Conservation (phyloP, 2,113 vertebrate genomes). For the Castor canadensis region DNA sequence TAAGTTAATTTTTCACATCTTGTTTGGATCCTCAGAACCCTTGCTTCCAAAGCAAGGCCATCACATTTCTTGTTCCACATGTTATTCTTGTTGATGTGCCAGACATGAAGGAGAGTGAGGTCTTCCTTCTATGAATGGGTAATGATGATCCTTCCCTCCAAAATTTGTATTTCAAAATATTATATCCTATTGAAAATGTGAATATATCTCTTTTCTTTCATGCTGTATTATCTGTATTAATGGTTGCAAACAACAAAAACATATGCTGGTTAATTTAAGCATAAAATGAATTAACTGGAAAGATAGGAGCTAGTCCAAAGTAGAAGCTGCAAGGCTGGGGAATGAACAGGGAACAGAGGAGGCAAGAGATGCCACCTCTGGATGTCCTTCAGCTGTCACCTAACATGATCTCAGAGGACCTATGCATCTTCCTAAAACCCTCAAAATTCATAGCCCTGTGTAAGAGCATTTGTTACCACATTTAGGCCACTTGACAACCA, state of each 20-base stretch:
- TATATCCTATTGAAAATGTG: not conserved
- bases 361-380: not conserved
- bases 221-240: not conserved
- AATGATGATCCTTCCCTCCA: not conserved
- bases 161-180: conserved; percentile 43
- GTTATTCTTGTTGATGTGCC: conserved; percentile 59
- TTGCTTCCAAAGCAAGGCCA: conserved; percentile 54
- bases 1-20: conserved; percentile 75
- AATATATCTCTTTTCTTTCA: not conserved
- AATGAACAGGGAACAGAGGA: not conserved
- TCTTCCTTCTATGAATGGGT: not conserved
- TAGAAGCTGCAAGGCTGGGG: not conserved
- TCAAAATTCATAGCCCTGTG: not conserved
- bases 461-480: not conserved
- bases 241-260: conserved; percentile 25
- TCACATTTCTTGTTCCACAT: conserved; percentile 11
- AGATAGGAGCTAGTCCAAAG: not conserved
- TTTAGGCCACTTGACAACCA: not conserved
- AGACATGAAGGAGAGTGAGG: not conserved
- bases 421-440: not conserved
- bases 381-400: not conserved
- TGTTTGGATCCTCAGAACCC: conserved; percentile 56
- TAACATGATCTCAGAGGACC: not conserved
- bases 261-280: conserved; percentile 13
- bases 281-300: conserved; percentile 28